Base-by-base conservation (phyloP, 2,888 invertebrate genomes). In the Hydriomena furcata region DNA sequence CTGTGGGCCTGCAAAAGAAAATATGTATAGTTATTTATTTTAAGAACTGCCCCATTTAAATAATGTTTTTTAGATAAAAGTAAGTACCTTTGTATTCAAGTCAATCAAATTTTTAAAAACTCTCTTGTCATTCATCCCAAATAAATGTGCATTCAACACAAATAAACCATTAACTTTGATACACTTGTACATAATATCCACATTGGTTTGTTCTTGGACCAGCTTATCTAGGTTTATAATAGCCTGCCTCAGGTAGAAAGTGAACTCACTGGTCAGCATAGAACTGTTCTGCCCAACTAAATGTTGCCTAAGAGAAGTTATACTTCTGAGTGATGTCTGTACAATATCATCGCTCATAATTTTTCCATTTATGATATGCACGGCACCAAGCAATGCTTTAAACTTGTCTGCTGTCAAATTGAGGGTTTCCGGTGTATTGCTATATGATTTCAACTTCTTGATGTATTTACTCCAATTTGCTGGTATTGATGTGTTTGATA, bases 91-190 rank as follows among this genome's bases (percentile, higher is more conserved):
- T 72, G 92, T 93, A 77, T 97, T 95, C 2, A 94, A 77, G 63
- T 98, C 97, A 64, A 94, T 88, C 20, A 97, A 75, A 41, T 92
- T 87, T 77, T 94, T 95, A 42, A 96, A 92, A 32, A 94, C 77
- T 79, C 95, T 97, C 70, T 94, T 95, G 76, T 97, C 97, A 63
- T 92, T 91, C 63, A 92, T 91, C 35, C 96, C 94, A 84, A 96
- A 97, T 41, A 96, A 84, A 72, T 94, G 93, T 53, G 93, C 92
- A 52, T 92, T 91, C 12, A 96, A 84, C 1, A 94, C 94, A 75
- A 93, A 92, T 7, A 95, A 87, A 1, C 93, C 90, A 79, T 95
- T 95, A 0, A 94, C 79, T 75, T 94, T 93, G 20, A 92, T 92
- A 87, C 92, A 94, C 76, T 91, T 93, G 62, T 85, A 91, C 91